Conservation (phyloP, 2,113 vertebrate genomes). For the Neoarius graeffei region DNA sequence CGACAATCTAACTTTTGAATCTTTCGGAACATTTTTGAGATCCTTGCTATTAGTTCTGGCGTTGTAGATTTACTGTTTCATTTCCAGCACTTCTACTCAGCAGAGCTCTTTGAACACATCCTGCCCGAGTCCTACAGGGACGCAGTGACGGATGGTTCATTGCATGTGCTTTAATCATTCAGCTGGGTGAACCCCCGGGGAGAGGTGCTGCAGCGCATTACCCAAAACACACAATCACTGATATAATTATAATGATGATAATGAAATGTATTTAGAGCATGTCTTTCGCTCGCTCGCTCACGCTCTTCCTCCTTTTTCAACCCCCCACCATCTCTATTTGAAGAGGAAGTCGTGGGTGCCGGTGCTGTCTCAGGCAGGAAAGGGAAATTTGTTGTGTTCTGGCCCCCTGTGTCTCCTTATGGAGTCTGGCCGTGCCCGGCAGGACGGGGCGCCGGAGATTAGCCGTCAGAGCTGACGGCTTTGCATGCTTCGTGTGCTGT, state of each 20-base stretch:
- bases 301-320: neutral
- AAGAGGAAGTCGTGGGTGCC: slow-evolving; percentile 61
- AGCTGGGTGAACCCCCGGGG: slow-evolving; percentile 70
- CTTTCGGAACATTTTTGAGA: neutral
- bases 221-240: slow-evolving; percentile 74
- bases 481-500: slow-evolving; percentile 65
- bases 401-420: slow-evolving; percentile 54
- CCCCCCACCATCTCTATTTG: neutral
- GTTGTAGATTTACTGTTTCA: slow-evolving; percentile 31
- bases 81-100: slow-evolving; percentile 44
- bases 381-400: slow-evolving; percentile 42
- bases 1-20: neutral
- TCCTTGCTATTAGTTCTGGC: neutral
- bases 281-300: slow-evolving; percentile 14
- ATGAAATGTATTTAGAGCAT: slow-evolving; percentile 80
- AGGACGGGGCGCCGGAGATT: slow-evolving; percentile 67
- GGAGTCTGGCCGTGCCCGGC: slow-evolving; percentile 62
- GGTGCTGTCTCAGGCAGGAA: slow-evolving; percentile 52
- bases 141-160: slow-evolving; percentile 73
- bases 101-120: slow-evolving; percentile 65
- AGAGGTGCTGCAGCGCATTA: slow-evolving; percentile 71
- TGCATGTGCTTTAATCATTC: slow-evolving; percentile 78
- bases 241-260: slow-evolving; percentile 77
- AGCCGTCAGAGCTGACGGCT: slow-evolving; percentile 68
- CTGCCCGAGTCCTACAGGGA: slow-evolving; percentile 66